These are phyloP conservation scores for Oscheius sp. DNA, from an alignment of 2,888 invertebrate species.

Conservation along the genomic window DNA sequence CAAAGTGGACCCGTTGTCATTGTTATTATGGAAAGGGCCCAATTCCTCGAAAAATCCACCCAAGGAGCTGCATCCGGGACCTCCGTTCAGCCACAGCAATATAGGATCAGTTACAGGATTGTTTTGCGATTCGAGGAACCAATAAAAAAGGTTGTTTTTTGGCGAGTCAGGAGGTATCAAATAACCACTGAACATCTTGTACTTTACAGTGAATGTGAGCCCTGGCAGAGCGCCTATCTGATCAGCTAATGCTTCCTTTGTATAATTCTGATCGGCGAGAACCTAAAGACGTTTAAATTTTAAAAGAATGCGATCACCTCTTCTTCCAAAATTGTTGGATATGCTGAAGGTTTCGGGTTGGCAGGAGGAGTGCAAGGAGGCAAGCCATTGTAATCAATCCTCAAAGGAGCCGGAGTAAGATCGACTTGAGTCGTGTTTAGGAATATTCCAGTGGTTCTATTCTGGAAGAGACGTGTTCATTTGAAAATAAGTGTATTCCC, in stretches of 20 bases:
- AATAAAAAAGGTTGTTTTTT: conserved; percentile 31
- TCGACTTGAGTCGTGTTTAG: not conserved
- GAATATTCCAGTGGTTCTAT: conserved; percentile 7
- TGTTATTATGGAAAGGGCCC: conserved; percentile 73
- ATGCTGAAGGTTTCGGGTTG: not conserved
- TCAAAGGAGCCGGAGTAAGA: conserved; percentile 4
- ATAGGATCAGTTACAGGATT: conserved; percentile 50
- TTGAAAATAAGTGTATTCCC: not conserved
- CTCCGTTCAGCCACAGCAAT: conserved; percentile 63
- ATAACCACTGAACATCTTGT: conserved; percentile 33
- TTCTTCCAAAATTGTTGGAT: not conserved
- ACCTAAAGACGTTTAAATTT: not conserved
- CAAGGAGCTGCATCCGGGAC: conserved; percentile 49
- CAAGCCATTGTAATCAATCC: conserved; percentile 3
- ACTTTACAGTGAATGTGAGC: conserved; percentile 19
- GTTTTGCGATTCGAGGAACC: conserved; percentile 50
- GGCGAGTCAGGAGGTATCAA: conserved; percentile 2
- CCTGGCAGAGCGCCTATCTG: conserved; percentile 32
- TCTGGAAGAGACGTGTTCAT: not conserved
- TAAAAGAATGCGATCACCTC: not conserved
- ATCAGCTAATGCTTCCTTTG: conserved; percentile 20
- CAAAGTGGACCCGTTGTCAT: conserved; percentile 54
- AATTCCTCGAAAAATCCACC: conserved; percentile 74
- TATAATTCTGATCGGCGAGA: conserved; percentile 3
- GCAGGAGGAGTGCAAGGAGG: not conserved